phyloP scores from a whole-genome alignment of 2,888 invertebrate species.

The Antheraea yamamai region DNA sequence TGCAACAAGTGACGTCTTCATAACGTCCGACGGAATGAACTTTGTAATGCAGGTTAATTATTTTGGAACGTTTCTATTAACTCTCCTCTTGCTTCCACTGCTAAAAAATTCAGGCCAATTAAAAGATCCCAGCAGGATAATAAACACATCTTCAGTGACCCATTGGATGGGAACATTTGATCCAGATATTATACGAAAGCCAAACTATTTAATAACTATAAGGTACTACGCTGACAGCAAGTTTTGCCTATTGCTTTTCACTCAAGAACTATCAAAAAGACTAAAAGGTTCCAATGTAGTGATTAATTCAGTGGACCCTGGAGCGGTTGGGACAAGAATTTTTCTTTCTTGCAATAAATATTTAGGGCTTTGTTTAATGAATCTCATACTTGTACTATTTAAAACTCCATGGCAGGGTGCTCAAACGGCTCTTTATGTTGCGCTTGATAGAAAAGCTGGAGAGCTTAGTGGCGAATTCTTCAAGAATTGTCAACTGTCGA shows the following conservation, averaged over 20 bases:
- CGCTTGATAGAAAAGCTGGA: constrained; percentile 73
- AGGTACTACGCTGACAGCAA: constrained; percentile 84
- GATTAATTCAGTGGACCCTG: constrained; percentile 92
- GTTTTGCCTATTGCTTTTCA: constrained; percentile 87
- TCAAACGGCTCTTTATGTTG: constrained; percentile 88
- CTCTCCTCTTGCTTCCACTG: constrained; percentile 92
- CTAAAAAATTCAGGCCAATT: constrained; percentile 80
- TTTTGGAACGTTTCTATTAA: constrained; percentile 95
- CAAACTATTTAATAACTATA: constrained; percentile 71
- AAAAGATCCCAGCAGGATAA: constrained; percentile 87
- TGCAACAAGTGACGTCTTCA: constrained; percentile 76
- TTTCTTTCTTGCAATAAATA: constrained; percentile 79
- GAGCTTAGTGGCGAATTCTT: constrained; percentile 86
- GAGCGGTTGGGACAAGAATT: constrained; percentile 90
- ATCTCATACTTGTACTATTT: constrained; percentile 85
- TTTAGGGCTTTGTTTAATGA: constrained; percentile 77
- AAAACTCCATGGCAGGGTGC: constrained; percentile 91
- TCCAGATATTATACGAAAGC: constrained; percentile 85
- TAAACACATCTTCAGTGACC: constrained; percentile 89
- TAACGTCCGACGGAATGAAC: constrained; percentile 91
- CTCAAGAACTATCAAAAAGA: constrained; percentile 86
- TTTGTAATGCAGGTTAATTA: constrained; percentile 96
- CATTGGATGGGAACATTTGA: constrained; percentile 87
- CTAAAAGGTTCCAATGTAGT: constrained; percentile 85
- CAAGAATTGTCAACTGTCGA: constrained; percentile 85